Evolutionary conservation across 2,797 vertebrate genomes (phyloP).

Genomic region (Rachycentron canadum): DNA sequence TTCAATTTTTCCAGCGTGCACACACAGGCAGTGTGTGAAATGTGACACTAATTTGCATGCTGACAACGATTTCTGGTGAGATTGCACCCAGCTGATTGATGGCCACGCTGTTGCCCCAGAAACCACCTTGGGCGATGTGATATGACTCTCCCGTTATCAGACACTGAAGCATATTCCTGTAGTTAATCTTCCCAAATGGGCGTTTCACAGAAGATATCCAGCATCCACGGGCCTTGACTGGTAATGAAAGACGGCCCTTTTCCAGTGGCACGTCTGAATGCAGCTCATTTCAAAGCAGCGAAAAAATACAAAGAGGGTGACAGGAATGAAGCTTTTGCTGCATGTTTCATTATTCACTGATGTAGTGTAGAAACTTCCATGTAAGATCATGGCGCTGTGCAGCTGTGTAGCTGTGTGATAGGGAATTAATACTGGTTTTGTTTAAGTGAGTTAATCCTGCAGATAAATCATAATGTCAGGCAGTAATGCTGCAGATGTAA

Average conservation of each 20-base stretch:
- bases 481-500: slow-evolving; percentile 8
- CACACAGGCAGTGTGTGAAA: slow-evolving; percentile 55
- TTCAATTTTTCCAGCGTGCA: slow-evolving; percentile 48
- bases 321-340: slow-evolving; percentile 21
- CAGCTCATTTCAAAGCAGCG: slow-evolving; percentile 52
- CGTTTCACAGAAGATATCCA: slow-evolving; percentile 62
- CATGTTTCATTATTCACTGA: slow-evolving; percentile 32
- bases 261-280: slow-evolving; percentile 53
- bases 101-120: slow-evolving; percentile 79
- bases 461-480: slow-evolving; percentile 23
- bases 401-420: not conserved
- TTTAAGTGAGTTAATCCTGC: slow-evolving; percentile 20
- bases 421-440: slow-evolving; percentile 9
- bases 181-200: slow-evolving; percentile 81
- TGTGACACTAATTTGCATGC: slow-evolving; percentile 81
- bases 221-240: slow-evolving; percentile 64
- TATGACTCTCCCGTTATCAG: slow-evolving; percentile 78
- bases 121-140: slow-evolving; percentile 81
- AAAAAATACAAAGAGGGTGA: slow-evolving; percentile 43
- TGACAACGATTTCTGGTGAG: slow-evolving; percentile 71
- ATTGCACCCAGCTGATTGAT: slow-evolving; percentile 83
- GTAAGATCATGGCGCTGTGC: not conserved
- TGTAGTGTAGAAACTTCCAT: slow-evolving; percentile 8
- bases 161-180: slow-evolving; percentile 79
- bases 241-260: slow-evolving; percentile 73